Base-by-base conservation (phyloP, 2,113 vertebrate genomes). In the Paradoxurus hermaphroditus region DNA sequence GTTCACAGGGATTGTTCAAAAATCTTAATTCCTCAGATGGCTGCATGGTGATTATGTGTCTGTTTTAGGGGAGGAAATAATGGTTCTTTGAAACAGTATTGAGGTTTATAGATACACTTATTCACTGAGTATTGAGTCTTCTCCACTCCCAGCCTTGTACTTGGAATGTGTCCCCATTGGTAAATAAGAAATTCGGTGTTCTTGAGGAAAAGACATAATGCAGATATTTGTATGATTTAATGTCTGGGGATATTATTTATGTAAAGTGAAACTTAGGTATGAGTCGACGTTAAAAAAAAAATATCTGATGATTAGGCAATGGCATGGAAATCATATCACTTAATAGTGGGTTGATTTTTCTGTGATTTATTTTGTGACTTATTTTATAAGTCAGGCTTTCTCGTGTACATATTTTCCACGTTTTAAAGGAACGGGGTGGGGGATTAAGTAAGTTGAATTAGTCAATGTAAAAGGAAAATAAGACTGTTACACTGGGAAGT, bases 381-480 rank as follows among this genome's bases (percentile, higher is more conserved):
- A 39, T 41, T 95, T 95, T 89, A 34, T 77, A 93, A 92, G 27
- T 95, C 23, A 29, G 41, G 3, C 75, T 87, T 90, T 88, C 34
- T 91, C 25, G 7, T 39, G 44, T 67, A 59, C 91, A 75, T 56
- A 44, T 36, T 84, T 68, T 67, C n/a, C 85, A 0, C 63, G 29
- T 93, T 94, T 70, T 53, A 78, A 94, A 96, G 41, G 53, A 62
- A 77, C 23, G 6, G n/a, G 41, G n/a, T n/a, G n/a, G 4, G 23
- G 70, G 1, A 3, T 59, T 82, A 91, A 49, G 34, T 75, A 36
- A 92, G 25, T 16, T 19, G 34, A 92, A 91, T 90, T 89, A 68
- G 83, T 51, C 73, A 31, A 75, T 53, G 21, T 94, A 63, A 79
- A 79, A 51, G 19, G 25, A 73, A 65, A 63, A n/a, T 29, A 92